Percentiles rank a stretch among this genome's conserved stretches.
phyloP scores from a whole-genome alignment of 1,140 invertebrate species.

The Aphelenchoides avenae region DNA sequence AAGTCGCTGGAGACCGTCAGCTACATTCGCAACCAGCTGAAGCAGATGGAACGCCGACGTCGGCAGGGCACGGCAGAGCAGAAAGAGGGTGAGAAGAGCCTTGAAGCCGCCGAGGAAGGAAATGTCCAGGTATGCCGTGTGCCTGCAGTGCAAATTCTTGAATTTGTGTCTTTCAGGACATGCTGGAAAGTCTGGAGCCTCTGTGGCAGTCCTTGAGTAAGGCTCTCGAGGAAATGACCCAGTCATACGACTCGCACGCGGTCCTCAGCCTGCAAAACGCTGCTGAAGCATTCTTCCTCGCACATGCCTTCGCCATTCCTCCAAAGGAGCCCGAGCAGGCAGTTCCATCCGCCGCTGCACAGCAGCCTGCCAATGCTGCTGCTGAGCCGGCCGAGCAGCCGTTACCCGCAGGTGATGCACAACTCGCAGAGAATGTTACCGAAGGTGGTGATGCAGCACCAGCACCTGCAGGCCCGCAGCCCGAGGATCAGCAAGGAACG shows the following conservation, averaged over 20 bases:
- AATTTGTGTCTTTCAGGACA: too few relatives aligned
- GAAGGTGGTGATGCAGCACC: too few relatives aligned
- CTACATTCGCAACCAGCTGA: slow-evolving; percentile 29
- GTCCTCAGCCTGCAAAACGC: slow-evolving; percentile 85
- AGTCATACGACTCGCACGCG: slow-evolving; percentile 84
- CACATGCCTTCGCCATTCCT: slow-evolving; percentile 39
- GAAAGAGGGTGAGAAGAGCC: too few relatives aligned
- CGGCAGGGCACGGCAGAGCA: slow-evolving; percentile 2
- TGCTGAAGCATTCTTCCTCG: slow-evolving; percentile 67
- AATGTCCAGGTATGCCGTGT: too few relatives aligned
- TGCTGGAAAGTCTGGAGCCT: slow-evolving; percentile 65
- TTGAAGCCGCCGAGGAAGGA: not conserved
- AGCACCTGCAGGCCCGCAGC: too few relatives aligned
- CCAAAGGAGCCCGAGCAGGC: too few relatives aligned
- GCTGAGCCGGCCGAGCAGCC: slow-evolving; percentile 60
- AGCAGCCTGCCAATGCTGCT: too few relatives aligned
- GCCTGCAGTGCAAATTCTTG: too few relatives aligned
- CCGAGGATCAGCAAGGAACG: too few relatives aligned
- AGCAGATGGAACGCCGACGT: slow-evolving; percentile 23
- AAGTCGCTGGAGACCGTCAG: slow-evolving; percentile 39
- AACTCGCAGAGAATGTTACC: too few relatives aligned
- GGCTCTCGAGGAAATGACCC: slow-evolving; percentile 75
- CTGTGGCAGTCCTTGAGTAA: slow-evolving; percentile 78
- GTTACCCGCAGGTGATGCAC: not conserved
- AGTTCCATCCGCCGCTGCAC: too few relatives aligned